phyloP scores from a whole-genome alignment of 2,888 invertebrate species.

The Caenorhabditis uteleia region DNA sequence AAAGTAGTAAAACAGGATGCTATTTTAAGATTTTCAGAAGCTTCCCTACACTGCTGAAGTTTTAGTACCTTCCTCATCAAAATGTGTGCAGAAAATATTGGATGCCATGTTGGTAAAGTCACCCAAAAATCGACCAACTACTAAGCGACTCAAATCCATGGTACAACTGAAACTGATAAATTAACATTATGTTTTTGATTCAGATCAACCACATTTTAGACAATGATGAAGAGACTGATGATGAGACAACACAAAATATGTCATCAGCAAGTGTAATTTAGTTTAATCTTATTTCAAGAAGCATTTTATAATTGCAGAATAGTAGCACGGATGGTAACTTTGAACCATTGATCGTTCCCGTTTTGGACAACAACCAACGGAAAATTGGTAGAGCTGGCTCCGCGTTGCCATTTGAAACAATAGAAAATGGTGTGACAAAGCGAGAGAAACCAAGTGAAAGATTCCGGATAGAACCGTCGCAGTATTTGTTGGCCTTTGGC shows the following conservation, averaged over 20 bases:
- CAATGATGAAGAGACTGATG: background rate
- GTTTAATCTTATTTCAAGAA: no score
- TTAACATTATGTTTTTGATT: background rate
- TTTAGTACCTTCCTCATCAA: slow-evolving; percentile 49
- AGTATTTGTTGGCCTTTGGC: slow-evolving; percentile 6
- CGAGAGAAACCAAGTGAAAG: background rate
- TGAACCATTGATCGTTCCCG: background rate
- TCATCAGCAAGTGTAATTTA: background rate
- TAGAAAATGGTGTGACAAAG: slow-evolving; percentile 16
- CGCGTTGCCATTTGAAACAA: slow-evolving; percentile 10
- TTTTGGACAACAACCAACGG: background rate
- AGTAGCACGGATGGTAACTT: slow-evolving; percentile 1
- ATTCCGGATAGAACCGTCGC: slow-evolving; percentile 1
- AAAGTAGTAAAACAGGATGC: background rate
- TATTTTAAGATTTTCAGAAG: slow-evolving; percentile 21
- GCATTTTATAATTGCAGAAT: background rate
- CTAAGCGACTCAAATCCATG: slow-evolving; percentile 15
- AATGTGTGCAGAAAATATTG: slow-evolving; percentile 41
- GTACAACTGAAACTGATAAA: slow-evolving; percentile 7
- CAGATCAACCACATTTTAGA: background rate
- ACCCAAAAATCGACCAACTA: slow-evolving; percentile 34
- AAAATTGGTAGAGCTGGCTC: slow-evolving; percentile 1
- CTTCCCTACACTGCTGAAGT: slow-evolving; percentile 52
- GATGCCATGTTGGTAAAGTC: slow-evolving; percentile 47
- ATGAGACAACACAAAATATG: background rate